A percentile compares a stretch with the other conserved stretches of the same genome.
Evolutionary conservation across 2,113 vertebrate genomes (phyloP).

Genomic region (Siniperca knerii): DNA sequence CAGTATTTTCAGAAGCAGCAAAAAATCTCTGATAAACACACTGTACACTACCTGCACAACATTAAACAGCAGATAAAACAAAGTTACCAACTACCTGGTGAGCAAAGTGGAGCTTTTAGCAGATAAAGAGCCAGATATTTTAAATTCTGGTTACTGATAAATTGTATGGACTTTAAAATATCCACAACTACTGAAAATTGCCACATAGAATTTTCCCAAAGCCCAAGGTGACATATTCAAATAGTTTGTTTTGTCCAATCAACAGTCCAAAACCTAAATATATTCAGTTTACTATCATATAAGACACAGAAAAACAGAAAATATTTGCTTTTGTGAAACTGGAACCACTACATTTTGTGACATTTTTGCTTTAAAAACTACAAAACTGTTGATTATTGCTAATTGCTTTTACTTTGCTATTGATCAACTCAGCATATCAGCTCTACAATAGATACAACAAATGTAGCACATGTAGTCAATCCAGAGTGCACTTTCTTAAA

Average conservation of each 20-base stretch:
- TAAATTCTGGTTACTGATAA: neutral
- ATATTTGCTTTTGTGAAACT: neutral
- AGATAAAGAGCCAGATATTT: too few relatives aligned
- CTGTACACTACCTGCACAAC: neutral
- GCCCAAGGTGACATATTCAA: neutral
- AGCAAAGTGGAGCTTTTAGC: neutral
- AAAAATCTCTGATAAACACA: too few relatives aligned
- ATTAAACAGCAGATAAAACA: neutral
- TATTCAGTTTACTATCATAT: neutral
- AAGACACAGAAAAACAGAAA: neutral
- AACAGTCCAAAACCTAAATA: neutral
- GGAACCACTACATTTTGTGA: too few relatives aligned
- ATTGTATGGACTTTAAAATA: neutral
- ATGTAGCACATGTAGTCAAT: neutral
- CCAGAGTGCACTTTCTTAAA: neutral
- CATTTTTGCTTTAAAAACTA: neutral
- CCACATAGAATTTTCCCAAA: too few relatives aligned
- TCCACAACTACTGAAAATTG: neutral
- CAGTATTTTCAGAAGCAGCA: neutral
- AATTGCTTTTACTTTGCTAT: neutral
- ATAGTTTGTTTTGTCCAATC: neutral
- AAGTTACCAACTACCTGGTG: neutral
- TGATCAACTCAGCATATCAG: neutral
- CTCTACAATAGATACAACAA: neutral
- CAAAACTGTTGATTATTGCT: neutral